These are phyloP conservation scores for Apis laboriosa DNA, from an alignment of 1,140 invertebrate species.

Conservation along the genomic window DNA sequence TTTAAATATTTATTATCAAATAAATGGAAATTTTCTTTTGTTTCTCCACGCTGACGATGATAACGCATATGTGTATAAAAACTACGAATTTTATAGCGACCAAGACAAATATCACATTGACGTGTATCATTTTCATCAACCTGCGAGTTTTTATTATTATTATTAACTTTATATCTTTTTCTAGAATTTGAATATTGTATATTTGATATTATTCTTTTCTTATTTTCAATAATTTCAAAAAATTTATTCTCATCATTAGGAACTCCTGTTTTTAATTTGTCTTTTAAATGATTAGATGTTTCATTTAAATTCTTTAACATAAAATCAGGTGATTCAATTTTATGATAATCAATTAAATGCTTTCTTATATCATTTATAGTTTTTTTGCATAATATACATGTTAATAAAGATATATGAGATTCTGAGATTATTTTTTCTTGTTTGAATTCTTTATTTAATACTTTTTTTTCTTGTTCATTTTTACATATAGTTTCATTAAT, in stretches of 20 bases:
- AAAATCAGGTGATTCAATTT: constrained; percentile 64
- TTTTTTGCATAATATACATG: constrained; percentile 72
- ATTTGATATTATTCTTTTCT: neutral
- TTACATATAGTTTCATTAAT: neutral
- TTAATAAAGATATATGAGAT: neutral
- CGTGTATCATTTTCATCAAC: neutral
- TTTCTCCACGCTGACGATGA: constrained; percentile 65
- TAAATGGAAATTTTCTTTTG: constrained; percentile 65
- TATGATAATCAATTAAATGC: constrained; percentile 76
- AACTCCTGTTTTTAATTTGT: neutral
- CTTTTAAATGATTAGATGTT: neutral
- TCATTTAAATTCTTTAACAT: constrained; percentile 56
- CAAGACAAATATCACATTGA: constrained; percentile 64
- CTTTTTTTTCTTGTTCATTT: neutral
- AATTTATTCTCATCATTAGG: neutral
- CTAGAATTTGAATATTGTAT: neutral
- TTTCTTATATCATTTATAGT: constrained; percentile 65
- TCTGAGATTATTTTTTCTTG: neutral
- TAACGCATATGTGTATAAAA: constrained; percentile 47
- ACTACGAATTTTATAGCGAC: constrained; percentile 44
- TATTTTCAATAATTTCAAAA: neutral
- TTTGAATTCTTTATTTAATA: neutral
- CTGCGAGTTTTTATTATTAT: rapidly evolving
- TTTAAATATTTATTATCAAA: constrained; percentile 54
- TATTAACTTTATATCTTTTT: neutral